These are phyloP conservation scores for Chromis chromis DNA, from an alignment of 2,797 vertebrate species.

Conservation along the genomic window DNA sequence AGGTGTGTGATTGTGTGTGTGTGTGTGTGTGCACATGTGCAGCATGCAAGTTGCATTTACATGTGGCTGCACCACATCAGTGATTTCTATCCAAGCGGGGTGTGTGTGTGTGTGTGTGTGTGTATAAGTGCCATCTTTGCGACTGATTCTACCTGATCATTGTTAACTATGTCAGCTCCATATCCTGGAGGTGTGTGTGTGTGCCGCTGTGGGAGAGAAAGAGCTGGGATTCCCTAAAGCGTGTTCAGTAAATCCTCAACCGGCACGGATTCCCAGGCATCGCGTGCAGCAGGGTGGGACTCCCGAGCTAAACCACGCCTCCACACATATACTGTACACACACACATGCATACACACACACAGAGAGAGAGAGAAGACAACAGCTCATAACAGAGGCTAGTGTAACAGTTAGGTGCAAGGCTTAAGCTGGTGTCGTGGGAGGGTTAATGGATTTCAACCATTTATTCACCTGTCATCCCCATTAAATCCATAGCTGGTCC, in stretches of 20 bases:
- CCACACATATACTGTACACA: slow-evolving; percentile 19
- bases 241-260: slow-evolving; percentile 78
- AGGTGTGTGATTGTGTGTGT: no score
- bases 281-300: slow-evolving; percentile 74
- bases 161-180: slow-evolving; percentile 48
- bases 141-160: slow-evolving; percentile 53
- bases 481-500: slow-evolving; percentile 67
- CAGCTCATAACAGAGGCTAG: slow-evolving; percentile 24
- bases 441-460: slow-evolving; percentile 78
- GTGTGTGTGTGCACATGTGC: background rate
- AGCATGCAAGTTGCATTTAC: slow-evolving; percentile 8
- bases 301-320: slow-evolving; percentile 50
- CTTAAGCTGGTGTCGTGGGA: slow-evolving; percentile 66
- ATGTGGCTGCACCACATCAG: slow-evolving; percentile 21
- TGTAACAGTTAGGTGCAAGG: slow-evolving; percentile 35
- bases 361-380: slow-evolving; percentile 34
- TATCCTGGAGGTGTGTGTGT: slow-evolving; percentile 25
- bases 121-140: slow-evolving; percentile 9
- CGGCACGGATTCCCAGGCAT: slow-evolving; percentile 71
- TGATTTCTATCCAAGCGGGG: slow-evolving; percentile 1
- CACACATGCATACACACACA: slow-evolving; percentile 15
- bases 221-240: slow-evolving; percentile 78
- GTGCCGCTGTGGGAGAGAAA: slow-evolving; percentile 13
- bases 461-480: slow-evolving; percentile 79
- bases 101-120: slow-evolving; percentile 14